Percentiles rank a stretch among this genome's conserved stretches.
phyloP scores from a whole-genome alignment of 2,888 invertebrate species.

The Tribolium freemani region DNA sequence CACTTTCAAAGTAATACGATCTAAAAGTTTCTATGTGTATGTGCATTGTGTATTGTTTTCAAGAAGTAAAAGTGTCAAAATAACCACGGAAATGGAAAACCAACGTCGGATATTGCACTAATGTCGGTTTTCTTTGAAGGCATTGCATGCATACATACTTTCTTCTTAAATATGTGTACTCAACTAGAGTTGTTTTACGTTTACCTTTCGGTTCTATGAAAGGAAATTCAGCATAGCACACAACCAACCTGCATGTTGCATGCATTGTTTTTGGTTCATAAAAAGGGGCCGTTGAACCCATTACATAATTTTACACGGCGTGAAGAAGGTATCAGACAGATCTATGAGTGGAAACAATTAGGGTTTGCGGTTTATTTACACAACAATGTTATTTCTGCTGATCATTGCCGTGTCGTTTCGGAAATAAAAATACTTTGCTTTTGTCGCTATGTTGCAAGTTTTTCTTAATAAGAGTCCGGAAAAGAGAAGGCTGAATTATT shows the following conservation, averaged over 20 bases:
- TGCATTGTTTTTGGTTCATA: constrained; percentile 33
- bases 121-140: background rate
- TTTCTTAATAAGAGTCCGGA: background rate
- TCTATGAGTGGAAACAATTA: constrained; percentile 30
- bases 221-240: background rate
- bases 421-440: no score
- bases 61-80: background rate
- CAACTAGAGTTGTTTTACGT: background rate
- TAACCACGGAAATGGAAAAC: background rate
- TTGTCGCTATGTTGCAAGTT: background rate
- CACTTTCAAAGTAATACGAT: no score
- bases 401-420: background rate
- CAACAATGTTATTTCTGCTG: background rate
- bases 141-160: background rate
- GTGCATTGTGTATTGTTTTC: background rate
- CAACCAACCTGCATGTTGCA: constrained; percentile 8
- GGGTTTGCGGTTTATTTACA: constrained; percentile 13
- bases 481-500: background rate
- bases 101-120: background rate
- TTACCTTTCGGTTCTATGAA: background rate
- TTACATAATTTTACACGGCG: constrained; percentile 25
- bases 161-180: background rate
- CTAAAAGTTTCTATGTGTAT: no score
- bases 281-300: constrained; percentile 30
- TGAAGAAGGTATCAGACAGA: constrained; percentile 7